A percentile compares a stretch with the other conserved stretches of the same genome.
Evolutionary conservation across 2,113 vertebrate species (phyloP).

Genomic region (Alethe diademata): DNA sequence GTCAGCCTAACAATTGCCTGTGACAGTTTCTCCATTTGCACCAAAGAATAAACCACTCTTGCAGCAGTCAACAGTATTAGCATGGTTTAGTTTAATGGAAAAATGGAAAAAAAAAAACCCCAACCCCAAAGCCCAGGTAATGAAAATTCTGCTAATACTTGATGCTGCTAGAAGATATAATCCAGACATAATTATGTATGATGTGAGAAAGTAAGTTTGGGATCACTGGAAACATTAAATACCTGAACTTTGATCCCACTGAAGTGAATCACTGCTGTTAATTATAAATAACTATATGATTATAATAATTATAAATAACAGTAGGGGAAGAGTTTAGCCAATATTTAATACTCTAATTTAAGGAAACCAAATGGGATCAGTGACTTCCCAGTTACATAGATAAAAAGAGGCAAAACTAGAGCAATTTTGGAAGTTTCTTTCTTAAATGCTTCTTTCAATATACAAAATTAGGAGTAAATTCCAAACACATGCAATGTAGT

Average conservation of each 20-base stretch:
- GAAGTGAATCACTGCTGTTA: conserved; percentile 23
- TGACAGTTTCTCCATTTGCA: conserved; percentile 64
- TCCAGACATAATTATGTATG: conserved; percentile 37
- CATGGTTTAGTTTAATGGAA: conserved; percentile 43
- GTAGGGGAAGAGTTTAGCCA: background rate
- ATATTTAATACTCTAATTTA: background rate
- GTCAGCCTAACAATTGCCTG: conserved; percentile 66
- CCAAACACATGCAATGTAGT: background rate
- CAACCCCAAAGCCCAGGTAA: background rate
- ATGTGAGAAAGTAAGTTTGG: conserved; percentile 17
- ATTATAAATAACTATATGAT: background rate
- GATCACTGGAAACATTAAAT: background rate
- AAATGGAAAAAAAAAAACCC: background rate
- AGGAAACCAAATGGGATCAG: background rate
- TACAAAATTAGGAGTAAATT: background rate
- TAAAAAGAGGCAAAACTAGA: background rate
- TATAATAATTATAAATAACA: background rate
- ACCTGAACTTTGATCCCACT: conserved; percentile 19
- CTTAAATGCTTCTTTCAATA: background rate
- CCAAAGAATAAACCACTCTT: conserved; percentile 41
- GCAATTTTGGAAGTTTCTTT: background rate
- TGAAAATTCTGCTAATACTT: conserved; percentile 50
- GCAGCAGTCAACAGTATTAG: conserved; percentile 40
- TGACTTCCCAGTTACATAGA: background rate
- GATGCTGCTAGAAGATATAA: conserved; percentile 37